Base-by-base conservation (phyloP, 64 coral and sea anemone species). In the Trachythela sp. region DNA sequence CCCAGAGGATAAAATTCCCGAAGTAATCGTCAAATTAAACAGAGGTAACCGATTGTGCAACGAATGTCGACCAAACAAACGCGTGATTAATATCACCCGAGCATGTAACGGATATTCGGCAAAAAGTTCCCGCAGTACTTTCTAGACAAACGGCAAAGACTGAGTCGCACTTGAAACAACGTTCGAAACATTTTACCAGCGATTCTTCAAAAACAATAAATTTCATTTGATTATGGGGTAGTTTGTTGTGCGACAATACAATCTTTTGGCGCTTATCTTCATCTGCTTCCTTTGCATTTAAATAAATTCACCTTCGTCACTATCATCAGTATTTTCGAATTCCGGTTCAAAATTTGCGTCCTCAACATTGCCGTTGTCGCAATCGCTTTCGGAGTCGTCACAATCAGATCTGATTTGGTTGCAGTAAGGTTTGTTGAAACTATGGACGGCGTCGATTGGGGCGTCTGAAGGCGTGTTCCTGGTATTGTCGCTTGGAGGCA, bases 111-210 rank as follows among this genome's bases (percentile, higher is more conserved):
- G 75, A 80, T 37, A 80, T 80, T 36, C 37, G 75, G 32, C 75
- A 15, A 8, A 80, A 80, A 15, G 75, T 80, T 80, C 75, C 75
- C 10, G 35, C 34, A 37, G 75, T 80, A 80, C 75, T 80, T 36
- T 80, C 75, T 18, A 80, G 30, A 22, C 0, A 15, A 34, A 80
- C 9, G 35, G 35, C 75, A 10, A n/a, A 36, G 75, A 0, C 20
- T 34, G 75, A 80, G 17, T 38, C 75, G 35, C 75, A 80, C 35
- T 80, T 80, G 33, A 80, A 80, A 80, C 75, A 80, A 80, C 75
- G 37, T 22, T 80, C 34, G 13, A 80, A 80, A 18, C 75, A 80
- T 80, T 22, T 80, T 0, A 80, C 75, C 9, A 80, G 37, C 30
- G 75, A 80, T 38, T 80, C 75, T 36, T 80, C 34, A 37, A 80